Conservation (phyloP, 2,113 vertebrate genomes). For the Gallinago paraguaiae region DNA sequence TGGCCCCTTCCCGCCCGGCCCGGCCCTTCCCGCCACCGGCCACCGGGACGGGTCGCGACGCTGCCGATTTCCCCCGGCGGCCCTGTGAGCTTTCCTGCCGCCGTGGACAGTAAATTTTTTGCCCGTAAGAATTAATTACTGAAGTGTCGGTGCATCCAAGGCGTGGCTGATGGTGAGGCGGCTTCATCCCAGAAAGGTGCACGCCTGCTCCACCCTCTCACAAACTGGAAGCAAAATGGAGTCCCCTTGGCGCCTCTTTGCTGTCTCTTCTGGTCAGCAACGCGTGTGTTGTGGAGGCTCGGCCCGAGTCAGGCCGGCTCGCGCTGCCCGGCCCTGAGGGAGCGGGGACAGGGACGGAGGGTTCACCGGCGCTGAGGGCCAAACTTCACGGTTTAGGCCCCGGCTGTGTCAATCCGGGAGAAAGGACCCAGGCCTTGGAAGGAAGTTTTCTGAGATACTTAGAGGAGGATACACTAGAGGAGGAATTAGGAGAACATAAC, state of each 20-base stretch:
- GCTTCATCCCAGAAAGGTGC: neutral
- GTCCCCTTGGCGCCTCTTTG: neutral
- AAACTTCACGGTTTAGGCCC: fast-evolving
- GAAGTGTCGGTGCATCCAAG: neutral
- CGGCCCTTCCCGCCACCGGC: neutral
- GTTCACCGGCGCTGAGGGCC: fast-evolving
- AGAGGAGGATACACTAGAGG: neutral
- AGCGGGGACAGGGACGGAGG: fast-evolving
- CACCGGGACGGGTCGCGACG: fast-evolving
- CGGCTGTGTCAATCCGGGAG: neutral
- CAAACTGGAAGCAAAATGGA: neutral
- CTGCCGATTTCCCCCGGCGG: neutral
- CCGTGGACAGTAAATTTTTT: fast-evolving
- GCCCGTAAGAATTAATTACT: neutral
- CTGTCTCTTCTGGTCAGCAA: neutral
- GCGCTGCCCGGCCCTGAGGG: fast-evolving
- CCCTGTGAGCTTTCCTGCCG: too few relatives aligned
- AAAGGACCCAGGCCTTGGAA: neutral
- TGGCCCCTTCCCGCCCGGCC: neutral
- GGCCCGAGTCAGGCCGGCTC: fast-evolving
- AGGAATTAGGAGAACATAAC: too few relatives aligned
- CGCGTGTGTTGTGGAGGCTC: fast-evolving
- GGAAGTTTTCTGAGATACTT: neutral
- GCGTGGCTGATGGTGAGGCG: neutral
- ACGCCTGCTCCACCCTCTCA: neutral